Percentiles rank a stretch among this genome's conserved stretches.
Conservation (phyloP, 2,888 invertebrate species). For the Agonopterix subpropinquella region DNA sequence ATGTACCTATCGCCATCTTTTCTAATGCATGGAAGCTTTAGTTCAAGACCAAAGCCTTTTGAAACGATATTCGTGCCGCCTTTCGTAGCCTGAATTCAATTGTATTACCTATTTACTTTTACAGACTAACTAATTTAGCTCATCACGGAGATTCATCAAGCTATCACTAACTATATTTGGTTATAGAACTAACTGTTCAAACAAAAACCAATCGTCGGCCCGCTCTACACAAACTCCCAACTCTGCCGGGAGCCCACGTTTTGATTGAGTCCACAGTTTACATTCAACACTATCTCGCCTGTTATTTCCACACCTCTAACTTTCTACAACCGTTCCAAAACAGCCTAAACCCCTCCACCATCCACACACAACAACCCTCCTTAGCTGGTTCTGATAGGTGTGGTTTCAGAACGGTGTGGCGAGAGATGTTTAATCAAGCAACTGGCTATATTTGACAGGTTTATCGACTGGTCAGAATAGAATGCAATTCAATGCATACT, state of each 20-base stretch:
- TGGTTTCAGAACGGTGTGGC: conserved; percentile 1
- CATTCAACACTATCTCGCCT: conserved; percentile 38
- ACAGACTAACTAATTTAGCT: not conserved
- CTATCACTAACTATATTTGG: not conserved
- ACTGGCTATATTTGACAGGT: conserved; percentile 37
- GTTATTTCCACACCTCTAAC: conserved; percentile 45
- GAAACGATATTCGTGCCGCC: not conserved
- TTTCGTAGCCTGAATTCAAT: not conserved
- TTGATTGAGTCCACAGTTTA: conserved; percentile 49
- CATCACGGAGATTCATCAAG: not conserved
- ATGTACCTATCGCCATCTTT: too few relatives aligned
- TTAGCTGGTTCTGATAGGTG: not conserved
- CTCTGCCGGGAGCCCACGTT: conserved; percentile 16
- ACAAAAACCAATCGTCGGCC: not conserved
- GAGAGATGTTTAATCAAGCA: conserved; percentile 24
- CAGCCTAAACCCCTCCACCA: conserved; percentile 8
- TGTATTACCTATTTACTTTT: not conserved
- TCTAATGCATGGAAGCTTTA: too few relatives aligned
- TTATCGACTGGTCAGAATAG: conserved; percentile 29
- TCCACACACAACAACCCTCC: conserved; percentile 9
- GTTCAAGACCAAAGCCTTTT: not conserved
- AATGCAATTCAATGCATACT: conserved; percentile 11
- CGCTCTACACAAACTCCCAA: not conserved
- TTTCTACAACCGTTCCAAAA: conserved; percentile 13
- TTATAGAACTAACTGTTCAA: not conserved